Evolutionary conservation across 2,113 vertebrate species (phyloP), one percentile per base, ranked within the genome.

Genomic region (Strix uralensis): DNA sequence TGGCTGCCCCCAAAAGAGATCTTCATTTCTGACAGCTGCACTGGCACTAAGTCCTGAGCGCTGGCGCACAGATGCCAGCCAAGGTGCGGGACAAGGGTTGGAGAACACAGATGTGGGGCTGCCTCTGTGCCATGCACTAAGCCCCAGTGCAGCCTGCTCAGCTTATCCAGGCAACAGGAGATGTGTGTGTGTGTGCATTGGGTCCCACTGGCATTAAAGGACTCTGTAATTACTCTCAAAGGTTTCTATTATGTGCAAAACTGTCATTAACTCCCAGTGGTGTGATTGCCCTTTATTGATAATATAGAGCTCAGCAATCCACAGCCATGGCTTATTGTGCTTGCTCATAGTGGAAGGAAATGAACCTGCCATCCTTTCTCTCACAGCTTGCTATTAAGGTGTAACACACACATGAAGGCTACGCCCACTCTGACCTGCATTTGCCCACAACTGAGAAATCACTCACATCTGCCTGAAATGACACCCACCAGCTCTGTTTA

Each of bases 281-380:
- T 69, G 81, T 63, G 61, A 79, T 81, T 96, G 89, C 67, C 92
- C 69, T 96, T 97, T 91, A 88, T 84, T 85, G 95, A 96, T 82
- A 78, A 58, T 36, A 63, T 2, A 81, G 88, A 94, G 55, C 90
- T 91, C 92, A 91, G 85, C 86, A 83, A 73, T 51, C 16, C 86
- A 70, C 71, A 74, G 70, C 70, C 14, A 15, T 34, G 59, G 63
- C 62, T 95, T 88, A 46, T 69, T 75, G 86, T 87, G 47, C 59
- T 46, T 82, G 70, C 57, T 80, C 54, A 5, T 32, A 47, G 5
- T 20, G 62, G 77, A 81, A 63, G 70, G 90, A 73, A 85, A 91
- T 75, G 85, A 34, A 74, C 30, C 82, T 92, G 71, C 77, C 90
- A 80, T 22, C 79, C 73, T 17, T 67, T 44, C 67, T 61, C 52